These are phyloP conservation scores for Mus caroli DNA, from an alignment of 2,797 vertebrate species.

Conservation along the genomic window DNA sequence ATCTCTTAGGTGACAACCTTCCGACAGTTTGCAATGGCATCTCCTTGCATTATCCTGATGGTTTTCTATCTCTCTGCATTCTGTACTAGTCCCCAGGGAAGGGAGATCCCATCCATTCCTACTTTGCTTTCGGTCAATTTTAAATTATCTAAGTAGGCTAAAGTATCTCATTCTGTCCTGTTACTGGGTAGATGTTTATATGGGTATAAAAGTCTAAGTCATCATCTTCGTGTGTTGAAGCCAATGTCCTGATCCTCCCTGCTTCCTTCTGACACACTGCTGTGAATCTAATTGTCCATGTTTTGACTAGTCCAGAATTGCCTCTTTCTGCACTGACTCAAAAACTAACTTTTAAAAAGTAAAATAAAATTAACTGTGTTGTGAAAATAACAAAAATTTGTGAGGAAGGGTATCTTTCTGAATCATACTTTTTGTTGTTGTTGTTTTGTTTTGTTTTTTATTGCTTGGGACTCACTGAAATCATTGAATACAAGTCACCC, in stretches of 20 bases:
- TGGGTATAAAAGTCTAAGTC: background rate
- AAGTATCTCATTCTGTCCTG: background rate
- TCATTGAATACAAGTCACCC: background rate
- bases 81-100: background rate
- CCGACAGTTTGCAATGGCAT: background rate
- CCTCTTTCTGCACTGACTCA: background rate
- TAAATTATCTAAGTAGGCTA: background rate
- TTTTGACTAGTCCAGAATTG: background rate
- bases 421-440: background rate
- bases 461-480: background rate
- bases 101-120: background rate
- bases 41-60: background rate
- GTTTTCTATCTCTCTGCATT: background rate
- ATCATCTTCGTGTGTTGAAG: background rate
- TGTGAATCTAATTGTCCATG: background rate
- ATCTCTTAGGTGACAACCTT: background rate
- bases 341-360: background rate
- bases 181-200: background rate
- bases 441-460: background rate
- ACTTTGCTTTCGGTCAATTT: background rate
- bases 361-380: background rate
- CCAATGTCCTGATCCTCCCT: background rate
- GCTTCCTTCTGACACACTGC: background rate
- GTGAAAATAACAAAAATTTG: background rate
- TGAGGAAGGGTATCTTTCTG: background rate